Evolutionary conservation across 2,797 vertebrate species (phyloP).

Genomic region (Botia almorhae): DNA sequence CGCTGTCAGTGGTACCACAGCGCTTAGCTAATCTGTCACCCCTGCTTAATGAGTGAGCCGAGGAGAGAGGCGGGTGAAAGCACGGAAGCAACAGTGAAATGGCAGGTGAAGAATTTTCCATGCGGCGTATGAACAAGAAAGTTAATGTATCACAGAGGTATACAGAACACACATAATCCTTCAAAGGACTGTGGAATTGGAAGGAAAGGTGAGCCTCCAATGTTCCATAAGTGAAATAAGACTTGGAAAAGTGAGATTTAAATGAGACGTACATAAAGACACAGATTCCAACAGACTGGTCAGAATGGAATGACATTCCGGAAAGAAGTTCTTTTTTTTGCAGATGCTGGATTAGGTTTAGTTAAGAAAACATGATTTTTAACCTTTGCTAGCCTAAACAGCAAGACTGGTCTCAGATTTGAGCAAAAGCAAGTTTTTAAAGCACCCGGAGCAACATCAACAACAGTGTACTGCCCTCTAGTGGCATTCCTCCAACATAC

Average conservation of each 20-base stretch:
- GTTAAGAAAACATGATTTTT: neutral
- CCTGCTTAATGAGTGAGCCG: constrained; percentile 33
- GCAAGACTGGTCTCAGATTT: neutral
- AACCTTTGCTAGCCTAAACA: neutral
- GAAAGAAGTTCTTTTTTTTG: neutral
- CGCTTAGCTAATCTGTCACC: constrained; percentile 57
- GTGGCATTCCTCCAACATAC: constrained; percentile 18
- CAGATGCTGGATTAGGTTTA: neutral
- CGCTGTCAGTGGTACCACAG: constrained; percentile 25
- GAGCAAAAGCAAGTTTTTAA: neutral
- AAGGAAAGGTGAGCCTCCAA: neutral
- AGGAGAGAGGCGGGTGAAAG: neutral
- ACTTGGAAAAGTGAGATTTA: neutral
- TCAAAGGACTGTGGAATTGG: constrained; percentile 6
- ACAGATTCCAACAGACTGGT: neutral
- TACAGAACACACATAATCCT: neutral
- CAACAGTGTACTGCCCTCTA: constrained; percentile 19
- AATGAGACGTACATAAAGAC: neutral
- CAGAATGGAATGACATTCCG: constrained; percentile 37
- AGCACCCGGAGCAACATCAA: constrained; percentile 4
- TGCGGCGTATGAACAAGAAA: constrained; percentile 18
- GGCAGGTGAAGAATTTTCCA: constrained; percentile 5
- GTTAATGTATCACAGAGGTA: constrained; percentile 27
- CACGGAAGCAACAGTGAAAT: neutral
- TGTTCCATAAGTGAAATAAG: neutral